Evolutionary conservation across 2,888 invertebrate genomes (phyloP), one percentile per base, ranked within the genome.

Genomic region (Lithophane leautieri): DNA sequence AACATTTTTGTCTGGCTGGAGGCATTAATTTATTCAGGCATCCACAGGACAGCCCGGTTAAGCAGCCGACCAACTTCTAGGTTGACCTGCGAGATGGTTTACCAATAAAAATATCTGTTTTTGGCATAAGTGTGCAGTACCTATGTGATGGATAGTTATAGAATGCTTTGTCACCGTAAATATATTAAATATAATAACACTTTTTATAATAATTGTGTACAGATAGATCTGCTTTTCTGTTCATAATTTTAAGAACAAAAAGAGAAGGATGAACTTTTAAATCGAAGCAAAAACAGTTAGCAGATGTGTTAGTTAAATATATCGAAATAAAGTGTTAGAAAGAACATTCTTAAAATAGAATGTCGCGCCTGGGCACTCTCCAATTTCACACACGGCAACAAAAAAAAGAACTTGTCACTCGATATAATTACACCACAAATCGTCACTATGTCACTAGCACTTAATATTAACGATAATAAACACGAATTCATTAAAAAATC

Each of bases 321-420:
- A 83, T 71, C 77, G 77, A 81, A 79, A 80, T 78, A 79, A 84
- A 82, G 70, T 79, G 82, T 82, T 83, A 87, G 78, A 82, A 88
- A 89, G 81, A 86, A 87, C 80, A 66, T 79, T 89, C 88, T 87
- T 50, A 86, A 90, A 91, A 90, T 91, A 91, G 88, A 87, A 73
- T 83, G 79, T 84, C 84, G 86, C 86, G 86, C 78, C 88, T 87
- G 89, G 88, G 88, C 87, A 88, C 86, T 90, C 89, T 91, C 90
- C 89, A 84, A 89, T 90, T 89, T 88, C 90, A 91, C 78, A 85
- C 73, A 79, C 73, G 73, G 74, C 69, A 71, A 62, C 63, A 61
- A 77, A 82, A 87, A 83, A 78, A 70, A 62, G 9, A 84, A 86
- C 83, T 79, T 83, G 83, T 84, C 88, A 88, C 86, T 77, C 80